Conservation (phyloP, 2,888 invertebrate species). For the Mystacides longicornis region DNA sequence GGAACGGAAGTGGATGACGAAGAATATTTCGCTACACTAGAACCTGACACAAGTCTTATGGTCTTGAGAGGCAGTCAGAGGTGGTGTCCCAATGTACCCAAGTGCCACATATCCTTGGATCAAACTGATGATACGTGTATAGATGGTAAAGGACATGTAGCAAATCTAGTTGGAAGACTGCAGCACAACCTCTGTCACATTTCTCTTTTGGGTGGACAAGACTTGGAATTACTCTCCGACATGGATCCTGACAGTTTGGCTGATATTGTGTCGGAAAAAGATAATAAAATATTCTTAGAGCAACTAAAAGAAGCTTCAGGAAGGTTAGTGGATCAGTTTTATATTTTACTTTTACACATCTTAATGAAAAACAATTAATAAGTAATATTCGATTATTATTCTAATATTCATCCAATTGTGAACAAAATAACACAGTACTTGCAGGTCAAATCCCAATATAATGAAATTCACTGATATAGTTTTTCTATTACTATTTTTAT, state of each 20-base stretch:
- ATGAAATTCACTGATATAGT: too few relatives aligned
- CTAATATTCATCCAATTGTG: too few relatives aligned
- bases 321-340: slow-evolving; percentile 41
- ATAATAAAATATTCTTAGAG: slow-evolving; percentile 67
- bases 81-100: slow-evolving; percentile 61
- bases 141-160: slow-evolving; percentile 51
- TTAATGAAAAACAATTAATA: too few relatives aligned
- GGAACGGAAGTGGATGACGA: slow-evolving; percentile 95
- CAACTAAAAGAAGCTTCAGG: slow-evolving; percentile 80
- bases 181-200: slow-evolving; percentile 79
- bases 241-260: slow-evolving; percentile 86
- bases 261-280: slow-evolving; percentile 69
- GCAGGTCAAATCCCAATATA: too few relatives aligned
- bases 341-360: background rate
- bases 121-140: slow-evolving; percentile 50
- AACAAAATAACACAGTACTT: too few relatives aligned
- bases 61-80: slow-evolving; percentile 68
- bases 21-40: slow-evolving; percentile 87
- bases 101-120: slow-evolving; percentile 55
- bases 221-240: slow-evolving; percentile 76
- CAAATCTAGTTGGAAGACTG: slow-evolving; percentile 67
- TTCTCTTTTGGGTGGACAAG: slow-evolving; percentile 74
- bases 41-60: slow-evolving; percentile 81
- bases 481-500: too few relatives aligned
- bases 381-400: too few relatives aligned